Evolutionary conservation across 2,888 invertebrate genomes (phyloP).

Genomic region (Eristalis pertinax): DNA sequence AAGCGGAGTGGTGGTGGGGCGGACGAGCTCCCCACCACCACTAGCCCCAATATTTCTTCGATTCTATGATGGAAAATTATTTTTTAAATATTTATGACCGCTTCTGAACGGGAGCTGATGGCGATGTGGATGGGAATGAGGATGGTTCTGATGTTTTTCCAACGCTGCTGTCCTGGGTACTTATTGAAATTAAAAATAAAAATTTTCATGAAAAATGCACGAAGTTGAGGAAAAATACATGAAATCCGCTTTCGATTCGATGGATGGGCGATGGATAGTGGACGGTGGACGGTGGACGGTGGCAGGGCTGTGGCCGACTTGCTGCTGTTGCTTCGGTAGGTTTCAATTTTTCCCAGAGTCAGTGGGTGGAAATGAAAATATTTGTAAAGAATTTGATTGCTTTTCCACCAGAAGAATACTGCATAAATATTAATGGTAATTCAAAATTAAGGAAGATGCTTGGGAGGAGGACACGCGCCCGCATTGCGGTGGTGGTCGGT

Average conservation of each 20-base stretch:
- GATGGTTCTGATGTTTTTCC: not conserved
- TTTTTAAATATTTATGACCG: constrained; percentile 71
- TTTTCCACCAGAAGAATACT: constrained; percentile 42
- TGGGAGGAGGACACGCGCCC: not conserved
- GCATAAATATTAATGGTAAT: constrained; percentile 65
- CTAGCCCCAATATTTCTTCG: constrained; percentile 9
- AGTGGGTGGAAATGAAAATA: constrained; percentile 57
- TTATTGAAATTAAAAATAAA: constrained; percentile 72
- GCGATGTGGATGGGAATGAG: not conserved
- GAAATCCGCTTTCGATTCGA: constrained; percentile 67
- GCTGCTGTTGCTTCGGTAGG: constrained; percentile 12
- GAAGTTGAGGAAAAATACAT: constrained; percentile 36
- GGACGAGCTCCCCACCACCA: not conserved
- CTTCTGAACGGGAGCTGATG: constrained; percentile 1
- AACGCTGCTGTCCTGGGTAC: constrained; percentile 29
- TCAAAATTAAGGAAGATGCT: constrained; percentile 43
- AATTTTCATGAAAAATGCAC: constrained; percentile 64
- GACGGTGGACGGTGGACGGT: not conserved
- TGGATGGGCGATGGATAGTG: not conserved
- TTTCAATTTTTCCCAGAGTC: constrained; percentile 53
- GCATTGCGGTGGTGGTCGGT: not conserved
- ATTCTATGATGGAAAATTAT: constrained; percentile 69
- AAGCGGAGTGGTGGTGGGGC: not conserved
- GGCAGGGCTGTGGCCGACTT: not conserved
- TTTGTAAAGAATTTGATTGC: constrained; percentile 69